Conservation (phyloP, 2,113 vertebrate species). For the Ranitomeya imitator region DNA sequence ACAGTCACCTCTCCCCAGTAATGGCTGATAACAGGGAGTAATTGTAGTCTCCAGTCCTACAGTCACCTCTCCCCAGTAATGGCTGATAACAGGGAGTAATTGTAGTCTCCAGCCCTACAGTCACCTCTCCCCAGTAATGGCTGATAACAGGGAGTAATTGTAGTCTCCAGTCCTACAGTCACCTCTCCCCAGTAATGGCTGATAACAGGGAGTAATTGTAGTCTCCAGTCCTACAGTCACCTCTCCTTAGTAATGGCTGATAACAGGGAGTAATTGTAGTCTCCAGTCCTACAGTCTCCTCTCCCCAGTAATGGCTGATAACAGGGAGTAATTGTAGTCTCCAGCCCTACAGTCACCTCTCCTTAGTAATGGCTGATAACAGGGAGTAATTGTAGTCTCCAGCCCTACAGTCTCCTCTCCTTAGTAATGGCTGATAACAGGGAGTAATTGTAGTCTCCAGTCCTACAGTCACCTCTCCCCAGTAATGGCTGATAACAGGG, state of each 20-base stretch:
- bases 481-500: too few species aligned
- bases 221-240: too few species aligned
- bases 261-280: not conserved
- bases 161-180: not conserved
- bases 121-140: not conserved
- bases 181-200: not conserved
- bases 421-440: too few species aligned
- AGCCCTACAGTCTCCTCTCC: too few species aligned
- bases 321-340: not conserved
- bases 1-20: too few species aligned
- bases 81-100: too few species aligned
- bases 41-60: too few species aligned
- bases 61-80: too few species aligned
- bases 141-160: not conserved
- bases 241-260: not conserved
- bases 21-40: too few species aligned
- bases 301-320: not conserved
- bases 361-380: not conserved
- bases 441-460: too few species aligned
- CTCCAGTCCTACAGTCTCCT: not conserved
- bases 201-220: not conserved
- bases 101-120: not conserved
- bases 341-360: not conserved
- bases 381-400: too few species aligned
- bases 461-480: too few species aligned